These are phyloP conservation scores for Apeira syringaria DNA, from an alignment of 2,888 invertebrate genomes.

Conservation along the genomic window DNA sequence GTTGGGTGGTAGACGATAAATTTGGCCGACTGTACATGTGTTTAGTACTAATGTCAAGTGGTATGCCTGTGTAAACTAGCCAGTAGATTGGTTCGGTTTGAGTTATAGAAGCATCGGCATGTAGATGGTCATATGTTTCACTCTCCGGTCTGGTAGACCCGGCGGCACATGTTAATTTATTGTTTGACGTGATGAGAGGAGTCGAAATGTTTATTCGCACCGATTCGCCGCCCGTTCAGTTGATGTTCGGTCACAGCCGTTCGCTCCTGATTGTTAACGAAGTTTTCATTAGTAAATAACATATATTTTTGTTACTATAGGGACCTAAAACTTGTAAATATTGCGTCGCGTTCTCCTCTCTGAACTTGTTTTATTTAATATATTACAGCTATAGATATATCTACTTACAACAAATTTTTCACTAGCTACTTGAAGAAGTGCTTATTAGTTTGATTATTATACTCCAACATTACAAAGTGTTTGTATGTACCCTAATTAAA, in stretches of 20 bases:
- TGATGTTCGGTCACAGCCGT: conserved; percentile 12
- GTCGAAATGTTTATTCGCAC: conserved; percentile 24
- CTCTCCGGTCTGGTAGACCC: conserved; percentile 1
- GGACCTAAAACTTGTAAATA: conserved; percentile 32
- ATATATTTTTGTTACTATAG: conserved; percentile 38
- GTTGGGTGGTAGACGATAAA: too few relatives aligned
- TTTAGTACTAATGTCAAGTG: too few relatives aligned
- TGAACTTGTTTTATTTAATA: conserved; percentile 53
- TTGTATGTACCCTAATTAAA: conserved; percentile 83
- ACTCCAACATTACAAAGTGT: conserved; percentile 81
- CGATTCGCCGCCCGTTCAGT: conserved; percentile 25
- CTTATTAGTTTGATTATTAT: conserved; percentile 81
- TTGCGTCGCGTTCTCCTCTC: conserved; percentile 58
- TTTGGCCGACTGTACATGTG: too few relatives aligned
- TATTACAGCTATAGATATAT: conserved; percentile 44
- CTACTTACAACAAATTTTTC: conserved; percentile 67
- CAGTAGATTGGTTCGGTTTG: too few relatives aligned
- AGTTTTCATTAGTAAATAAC: conserved; percentile 28
- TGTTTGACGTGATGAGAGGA: conserved; percentile 29
- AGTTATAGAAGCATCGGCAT: background rate
- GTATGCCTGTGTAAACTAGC: too few relatives aligned
- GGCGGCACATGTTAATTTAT: conserved; percentile 30
- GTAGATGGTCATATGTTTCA: background rate
- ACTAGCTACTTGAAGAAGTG: conserved; percentile 75
- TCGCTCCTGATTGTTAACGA: conserved; percentile 23